Evolutionary conservation across 2,888 invertebrate species (phyloP), one percentile per base, ranked within the genome.

Genomic region (Tenthredo livida): DNA sequence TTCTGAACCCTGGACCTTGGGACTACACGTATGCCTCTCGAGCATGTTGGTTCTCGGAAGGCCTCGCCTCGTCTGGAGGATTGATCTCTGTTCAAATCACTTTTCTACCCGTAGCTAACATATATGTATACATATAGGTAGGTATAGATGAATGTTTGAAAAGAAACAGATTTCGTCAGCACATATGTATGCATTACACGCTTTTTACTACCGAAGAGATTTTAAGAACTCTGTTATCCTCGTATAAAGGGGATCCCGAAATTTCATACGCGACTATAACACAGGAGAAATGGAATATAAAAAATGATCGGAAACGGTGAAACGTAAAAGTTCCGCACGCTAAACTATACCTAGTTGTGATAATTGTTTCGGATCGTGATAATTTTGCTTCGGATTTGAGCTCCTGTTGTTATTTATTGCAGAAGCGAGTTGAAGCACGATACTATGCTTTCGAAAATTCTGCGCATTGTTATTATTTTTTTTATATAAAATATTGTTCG

Each of bases 1-100:
- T 77, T 33, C 58, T 82, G n/a, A 43, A 70, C 70, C 50, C 33
- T 61, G 58, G 78, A 61, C 43, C 82, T n/a, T 21, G 17, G 50
- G n/a, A 33, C n/a, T 70, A 37, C 25, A 25, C 37, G 37, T 33
- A 37, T 37, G 61, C 61, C 21, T 61, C 61, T 61, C 61, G n/a
- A 25, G 61, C 61, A 21, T 61, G 21, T 61, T 25, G 61, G 61
- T 61, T 61, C 61, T 61, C 25, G 10, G 61, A 25, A 61, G 61
- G 61, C 61, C 61, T 61, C 7, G 54, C 12, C 25, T 61, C 25
- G 61, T 61, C 25, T 10, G 12, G 61, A 61, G 61, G 61, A 61
- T 61, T 25, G 61, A 61, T 61, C 61, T 61, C 61, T n/a, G 25
- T 61, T 61, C 25, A 12, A 61, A 61, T 61, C 61, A 61, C 21